phyloP scores from a whole-genome alignment of 2,797 vertebrate genomes.

The Parambassis ranga region DNA sequence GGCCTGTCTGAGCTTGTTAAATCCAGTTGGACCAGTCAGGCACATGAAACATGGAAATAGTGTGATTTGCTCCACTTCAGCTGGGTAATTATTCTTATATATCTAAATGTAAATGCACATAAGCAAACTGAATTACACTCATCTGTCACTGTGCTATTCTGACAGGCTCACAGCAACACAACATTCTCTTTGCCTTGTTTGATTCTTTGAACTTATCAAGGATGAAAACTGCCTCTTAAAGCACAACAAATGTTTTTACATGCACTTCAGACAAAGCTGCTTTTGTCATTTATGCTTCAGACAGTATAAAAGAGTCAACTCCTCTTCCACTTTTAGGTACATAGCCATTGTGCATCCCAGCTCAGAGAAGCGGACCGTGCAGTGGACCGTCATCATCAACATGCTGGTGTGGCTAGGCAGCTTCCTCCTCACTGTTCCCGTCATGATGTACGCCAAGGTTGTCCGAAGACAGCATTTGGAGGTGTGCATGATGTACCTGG shows the following conservation, averaged over 20 bases:
- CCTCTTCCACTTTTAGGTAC: slow-evolving; percentile 74
- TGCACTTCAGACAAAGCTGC: neutral
- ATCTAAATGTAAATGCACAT: too few relatives aligned
- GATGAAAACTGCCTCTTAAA: slow-evolving; percentile 14
- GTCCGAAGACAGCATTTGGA: slow-evolving; percentile 62
- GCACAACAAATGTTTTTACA: neutral
- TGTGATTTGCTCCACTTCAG: slow-evolving; percentile 14
- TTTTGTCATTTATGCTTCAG: neutral
- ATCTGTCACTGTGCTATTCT: neutral
- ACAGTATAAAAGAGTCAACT: neutral
- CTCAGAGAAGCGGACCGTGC: slow-evolving; percentile 81
- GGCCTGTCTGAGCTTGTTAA: neutral
- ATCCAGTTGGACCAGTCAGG: neutral
- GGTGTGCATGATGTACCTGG: slow-evolving; percentile 81
- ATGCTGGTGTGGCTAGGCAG: slow-evolving; percentile 83
- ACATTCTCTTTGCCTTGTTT: neutral
- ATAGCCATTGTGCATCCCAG: slow-evolving; percentile 84
- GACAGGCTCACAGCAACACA: too few relatives aligned
- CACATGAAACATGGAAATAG: neutral
- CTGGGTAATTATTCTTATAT: too few relatives aligned
- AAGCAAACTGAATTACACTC: neutral
- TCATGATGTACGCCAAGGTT: slow-evolving; percentile 83
- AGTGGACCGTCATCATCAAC: slow-evolving; percentile 83
- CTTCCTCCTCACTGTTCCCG: slow-evolving; percentile 81
- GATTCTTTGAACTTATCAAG: neutral